Evolutionary conservation across 2,797 vertebrate species (phyloP).

Genomic region (Decapterus maruadsi): DNA sequence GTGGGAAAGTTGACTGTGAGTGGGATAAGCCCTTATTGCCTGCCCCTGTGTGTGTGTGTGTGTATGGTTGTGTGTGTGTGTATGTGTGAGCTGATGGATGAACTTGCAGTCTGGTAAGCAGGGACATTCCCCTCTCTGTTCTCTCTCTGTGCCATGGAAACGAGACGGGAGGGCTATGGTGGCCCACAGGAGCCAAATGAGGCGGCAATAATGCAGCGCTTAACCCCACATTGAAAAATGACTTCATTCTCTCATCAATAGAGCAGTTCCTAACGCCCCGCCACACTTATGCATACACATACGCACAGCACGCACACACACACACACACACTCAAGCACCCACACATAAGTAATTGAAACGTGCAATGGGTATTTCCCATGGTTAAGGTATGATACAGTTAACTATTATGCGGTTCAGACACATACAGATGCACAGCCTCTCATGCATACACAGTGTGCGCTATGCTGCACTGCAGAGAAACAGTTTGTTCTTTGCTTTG

Average conservation of each 20-base stretch:
- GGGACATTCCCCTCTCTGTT: constrained; percentile 86
- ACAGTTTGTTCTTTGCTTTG: constrained; percentile 50
- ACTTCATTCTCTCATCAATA: constrained; percentile 89
- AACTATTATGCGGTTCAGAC: constrained; percentile 57
- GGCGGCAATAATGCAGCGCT: constrained; percentile 88
- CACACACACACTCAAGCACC: constrained; percentile 19
- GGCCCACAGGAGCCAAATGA: constrained; percentile 89
- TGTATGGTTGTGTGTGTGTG: constrained; percentile 56
- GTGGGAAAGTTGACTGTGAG: constrained; percentile 82
- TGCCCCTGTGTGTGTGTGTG: constrained; percentile 42
- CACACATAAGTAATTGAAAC: constrained; percentile 59
- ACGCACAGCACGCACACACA: constrained; percentile 50
- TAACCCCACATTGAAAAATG: constrained; percentile 87
- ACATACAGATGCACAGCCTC: constrained; percentile 56
- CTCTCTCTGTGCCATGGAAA: constrained; percentile 85
- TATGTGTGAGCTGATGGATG: constrained; percentile 75
- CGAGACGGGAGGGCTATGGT: constrained; percentile 87
- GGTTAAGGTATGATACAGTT: constrained; percentile 69
- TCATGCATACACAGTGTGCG: constrained; percentile 60
- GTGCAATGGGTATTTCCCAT: constrained; percentile 72
- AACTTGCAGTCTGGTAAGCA: constrained; percentile 83
- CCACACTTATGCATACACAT: constrained; percentile 80
- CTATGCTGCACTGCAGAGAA: constrained; percentile 70
- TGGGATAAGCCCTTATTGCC: constrained; percentile 73
- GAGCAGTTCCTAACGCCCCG: constrained; percentile 83